Conservation (phyloP, 2,113 vertebrate genomes). For the Octodon degus region DNA sequence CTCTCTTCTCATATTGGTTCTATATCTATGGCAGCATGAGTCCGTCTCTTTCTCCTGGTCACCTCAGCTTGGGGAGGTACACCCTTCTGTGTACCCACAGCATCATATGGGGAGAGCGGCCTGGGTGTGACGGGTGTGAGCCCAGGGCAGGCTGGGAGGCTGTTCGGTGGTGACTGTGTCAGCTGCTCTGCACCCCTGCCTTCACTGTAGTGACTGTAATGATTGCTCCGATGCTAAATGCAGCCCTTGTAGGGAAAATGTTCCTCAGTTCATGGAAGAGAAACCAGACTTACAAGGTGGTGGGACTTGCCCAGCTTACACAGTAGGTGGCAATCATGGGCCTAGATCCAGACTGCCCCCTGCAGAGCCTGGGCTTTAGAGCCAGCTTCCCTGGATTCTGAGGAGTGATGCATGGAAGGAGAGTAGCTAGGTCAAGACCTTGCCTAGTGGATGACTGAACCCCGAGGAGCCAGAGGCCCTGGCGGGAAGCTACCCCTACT, state of each 20-base stretch:
- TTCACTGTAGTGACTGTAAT: neutral
- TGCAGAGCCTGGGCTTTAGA: neutral
- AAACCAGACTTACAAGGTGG: neutral
- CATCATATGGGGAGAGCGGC: neutral
- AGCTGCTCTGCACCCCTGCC: neutral
- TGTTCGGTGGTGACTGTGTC: neutral
- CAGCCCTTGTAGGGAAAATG: neutral
- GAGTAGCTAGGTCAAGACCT: neutral
- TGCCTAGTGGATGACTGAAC: conserved; percentile 79
- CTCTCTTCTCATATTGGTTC: neutral
- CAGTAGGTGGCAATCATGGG: neutral
- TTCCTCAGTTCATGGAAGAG: neutral
- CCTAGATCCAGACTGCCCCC: neutral
- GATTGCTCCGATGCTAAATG: neutral
- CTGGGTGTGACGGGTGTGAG: neutral
- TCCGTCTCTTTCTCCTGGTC: neutral
- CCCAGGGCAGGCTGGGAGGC: neutral
- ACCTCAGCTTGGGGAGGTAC: neutral
- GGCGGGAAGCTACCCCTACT: neutral
- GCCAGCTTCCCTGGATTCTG: neutral
- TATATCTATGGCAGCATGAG: neutral
- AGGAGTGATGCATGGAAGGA: neutral
- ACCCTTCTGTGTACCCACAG: neutral
- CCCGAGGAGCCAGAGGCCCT: conserved; percentile 46
- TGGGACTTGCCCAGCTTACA: neutral